Base-by-base conservation (phyloP, 2,113 vertebrate genomes). In the Syrrhaptes paradoxus region DNA sequence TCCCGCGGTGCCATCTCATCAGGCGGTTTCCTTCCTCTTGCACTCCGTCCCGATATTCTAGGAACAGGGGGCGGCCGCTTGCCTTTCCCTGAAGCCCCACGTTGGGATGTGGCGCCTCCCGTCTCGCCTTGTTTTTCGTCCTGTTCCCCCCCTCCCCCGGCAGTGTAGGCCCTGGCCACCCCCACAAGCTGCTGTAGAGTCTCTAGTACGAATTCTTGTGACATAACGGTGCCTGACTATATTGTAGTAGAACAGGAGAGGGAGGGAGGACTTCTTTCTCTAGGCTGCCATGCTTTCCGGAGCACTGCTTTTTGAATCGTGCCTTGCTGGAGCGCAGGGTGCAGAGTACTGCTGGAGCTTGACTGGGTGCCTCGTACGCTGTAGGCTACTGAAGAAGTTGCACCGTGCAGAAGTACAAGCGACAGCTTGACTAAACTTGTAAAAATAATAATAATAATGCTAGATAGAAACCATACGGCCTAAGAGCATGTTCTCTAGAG, bases 301-400 rank as follows among this genome's bases (percentile, higher is more conserved):
- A 82, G 52, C 58, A 6, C 71, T 46, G n/a, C 2, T 29, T 22
- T 66, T 66, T 34, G 73, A 85, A 51, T 48, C 65, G n/a, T 46
- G 78, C 36, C 26, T 66, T 34, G 55, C 59, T 46, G 70, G 59
- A 77, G 68, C 5, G 3, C 49, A 51, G 74, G 43, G 43, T 63
- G 81, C 66, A 28, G 31, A 8, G 57, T 20, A 2, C 31, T 41
- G 63, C 51, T 24, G 5, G 10, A 6, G 87, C 57, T 16, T 24
- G 57, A 17, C 10, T 6, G 21, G 11, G 36, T 46, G 54, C 51
- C 36, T 78, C 0, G 0, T 43, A 24, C 0, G 1, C 61, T 32
- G 32, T 29, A 91, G 89, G 77, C 85, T 61, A 2, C 54, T 11
- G 59, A 7, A 59, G 46, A n/a, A 83, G 78, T 63, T 62, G 55